Evolutionary conservation across 2,888 invertebrate genomes (phyloP).

Genomic region (Cryptocheilus praepositus): DNA sequence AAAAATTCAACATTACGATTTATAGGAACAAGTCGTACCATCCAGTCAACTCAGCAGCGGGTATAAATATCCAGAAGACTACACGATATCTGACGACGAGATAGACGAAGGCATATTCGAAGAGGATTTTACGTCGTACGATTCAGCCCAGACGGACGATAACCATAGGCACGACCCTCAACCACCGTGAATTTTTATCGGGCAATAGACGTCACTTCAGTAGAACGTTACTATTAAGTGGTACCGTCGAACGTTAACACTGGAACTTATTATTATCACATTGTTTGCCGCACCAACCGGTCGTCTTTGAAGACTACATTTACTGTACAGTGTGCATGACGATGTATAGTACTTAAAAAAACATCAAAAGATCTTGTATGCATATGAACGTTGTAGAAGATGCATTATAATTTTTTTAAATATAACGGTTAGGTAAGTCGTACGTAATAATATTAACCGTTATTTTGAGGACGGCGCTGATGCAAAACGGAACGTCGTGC

Average conservation of each 20-base stretch:
- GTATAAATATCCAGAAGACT: conserved; percentile 40
- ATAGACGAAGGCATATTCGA: conserved; percentile 51
- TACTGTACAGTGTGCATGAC: too few relatives aligned
- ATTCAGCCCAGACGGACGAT: conserved; percentile 23
- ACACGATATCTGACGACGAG: conserved; percentile 41
- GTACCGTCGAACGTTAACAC: conserved; percentile 13
- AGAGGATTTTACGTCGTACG: conserved; percentile 33
- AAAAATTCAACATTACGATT: conserved; percentile 7
- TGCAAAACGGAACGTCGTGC: too few relatives aligned
- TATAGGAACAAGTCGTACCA: conserved; percentile 52
- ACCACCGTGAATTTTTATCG: conserved; percentile 43
- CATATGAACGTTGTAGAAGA: too few relatives aligned
- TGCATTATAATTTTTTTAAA: too few relatives aligned
- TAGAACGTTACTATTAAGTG: conserved; percentile 28
- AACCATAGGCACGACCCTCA: conserved; percentile 40
- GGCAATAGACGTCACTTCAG: conserved; percentile 18
- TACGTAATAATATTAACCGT: too few relatives aligned
- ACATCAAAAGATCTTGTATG: too few relatives aligned
- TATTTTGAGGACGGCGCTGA: too few relatives aligned
- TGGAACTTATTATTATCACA: conserved; percentile 20
- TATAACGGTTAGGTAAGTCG: too few relatives aligned
- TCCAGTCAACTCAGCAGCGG: conserved; percentile 45
- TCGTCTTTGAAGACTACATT: conserved; percentile 3
- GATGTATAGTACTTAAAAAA: too few relatives aligned
- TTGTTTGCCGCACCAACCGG: conserved; percentile 18